Base-by-base conservation (phyloP, 2,797 vertebrate genomes). In the Xerus rutilus region DNA sequence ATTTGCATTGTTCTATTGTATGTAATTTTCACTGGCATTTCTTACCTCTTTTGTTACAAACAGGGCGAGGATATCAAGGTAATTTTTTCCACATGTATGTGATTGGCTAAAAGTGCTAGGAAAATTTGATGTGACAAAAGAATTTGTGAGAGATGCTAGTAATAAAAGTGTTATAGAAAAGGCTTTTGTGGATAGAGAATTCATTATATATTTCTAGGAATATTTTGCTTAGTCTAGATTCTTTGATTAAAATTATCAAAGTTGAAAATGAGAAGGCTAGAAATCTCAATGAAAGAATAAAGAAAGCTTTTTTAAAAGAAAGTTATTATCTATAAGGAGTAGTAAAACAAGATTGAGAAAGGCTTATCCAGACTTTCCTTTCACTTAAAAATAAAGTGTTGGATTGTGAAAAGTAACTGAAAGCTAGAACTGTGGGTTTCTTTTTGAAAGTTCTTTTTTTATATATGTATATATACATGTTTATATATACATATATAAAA, bases 221-320 rank as follows among this genome's bases (percentile, higher is more conserved):
- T 94, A 93, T 21, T 78, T 84, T 89, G 73, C 59, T 82, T 69
- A 21, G 35, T 21, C 54, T 86, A 20, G 59, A 85, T 70, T 87
- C 70, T 96, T 95, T 94, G 45, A 86, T 72, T 67, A 52, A 91
- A 91, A 86, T 57, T 21, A 74, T 85, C 62, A 54, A 64, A 89
- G 21, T 87, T 67, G 74, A 79, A 88, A 96, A 92, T 1, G 45
- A 91, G 76, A 59, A 87, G 28, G 64, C 35, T 94, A 72, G 72
- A 89, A 86, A 72, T 17, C 25, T 57, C 7, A 86, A 79, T 85
- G 59, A 91, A 54, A 13, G 78, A 57, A 93, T 15, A 35, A 57
- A 74, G 72, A 89, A 86, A 39, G 18, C 49, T 76, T 18, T 52
- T 54, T 87, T 92, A 96, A 39, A 39, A 52, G 25, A 81, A 84